Base-by-base conservation (phyloP, 2,888 invertebrate genomes). In the Polymixis flavicincta region DNA sequence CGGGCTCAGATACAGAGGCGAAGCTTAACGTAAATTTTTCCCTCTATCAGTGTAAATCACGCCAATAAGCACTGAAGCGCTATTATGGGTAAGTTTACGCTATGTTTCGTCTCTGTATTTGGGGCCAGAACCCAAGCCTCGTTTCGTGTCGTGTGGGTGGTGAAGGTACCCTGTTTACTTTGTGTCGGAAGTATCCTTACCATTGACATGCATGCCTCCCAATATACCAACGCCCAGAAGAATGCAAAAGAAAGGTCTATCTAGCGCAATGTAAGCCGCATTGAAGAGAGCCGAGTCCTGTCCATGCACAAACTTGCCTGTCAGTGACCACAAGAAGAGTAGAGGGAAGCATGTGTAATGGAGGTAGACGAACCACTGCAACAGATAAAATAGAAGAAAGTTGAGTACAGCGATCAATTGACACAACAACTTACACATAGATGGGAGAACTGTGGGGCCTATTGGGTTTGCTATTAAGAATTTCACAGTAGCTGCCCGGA, bases 321-420 rank as follows among this genome's bases (percentile, higher is more conserved):
- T 60, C 9, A 82, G 28, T 17, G 82, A 22, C 84, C 85, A 88
- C 4, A 42, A 0, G 3, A 88, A 63, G 0, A 82, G 3, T 1
- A 75, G 0, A 4, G 81, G 78, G 4, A 80, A 66, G 1, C 55
- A 48, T 9, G 60, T 25, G 64, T 80, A 65, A 48, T 87, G 82
- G 0, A 86, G 76, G 64, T 79, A 70, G 17, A 80, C 77, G 28
- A 89, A 82, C 69, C 85, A 82, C 88, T 89, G 85, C 14, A 85
- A 87, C 14, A 76, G 11, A 68, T 3, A 42, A 14, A 32, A 32
- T 14, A 52, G 3, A 61, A 32, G 14, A 5, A 28, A 5, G 6
- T 59, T n/a, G 19, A 63, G 14, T 45, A 63, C 22, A 54, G n/a
- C 6, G 19, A 70, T n/a, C 6, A 19, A n/a, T 52, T 25, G 17